Evolutionary conservation across 2,113 vertebrate genomes (phyloP).

Genomic region (Chrysemys picta): DNA sequence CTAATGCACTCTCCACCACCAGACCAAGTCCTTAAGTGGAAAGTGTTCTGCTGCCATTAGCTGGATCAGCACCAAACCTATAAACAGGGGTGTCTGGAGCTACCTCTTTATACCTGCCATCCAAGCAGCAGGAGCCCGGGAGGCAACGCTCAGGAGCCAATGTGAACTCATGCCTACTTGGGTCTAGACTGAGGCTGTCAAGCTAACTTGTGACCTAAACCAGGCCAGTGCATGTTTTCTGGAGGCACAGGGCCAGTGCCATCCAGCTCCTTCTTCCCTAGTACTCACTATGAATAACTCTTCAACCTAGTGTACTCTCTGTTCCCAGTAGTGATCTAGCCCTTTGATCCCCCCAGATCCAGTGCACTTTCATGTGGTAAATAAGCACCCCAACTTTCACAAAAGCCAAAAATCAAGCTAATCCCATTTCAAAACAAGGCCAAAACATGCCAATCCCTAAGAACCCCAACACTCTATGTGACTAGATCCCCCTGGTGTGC

Average conservation of each 20-base stretch:
- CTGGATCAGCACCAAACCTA: neutral
- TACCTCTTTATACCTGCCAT: neutral
- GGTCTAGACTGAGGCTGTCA: neutral
- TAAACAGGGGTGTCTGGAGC: neutral
- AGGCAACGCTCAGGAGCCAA: neutral
- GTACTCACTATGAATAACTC: neutral
- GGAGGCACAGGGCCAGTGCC: neutral
- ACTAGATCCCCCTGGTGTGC: no score
- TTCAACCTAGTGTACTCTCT: neutral
- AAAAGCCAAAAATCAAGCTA: no score
- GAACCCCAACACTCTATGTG: no score
- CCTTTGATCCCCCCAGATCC: accelerated
- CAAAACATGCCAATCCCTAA: no score
- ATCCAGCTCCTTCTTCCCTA: neutral
- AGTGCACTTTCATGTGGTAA: neutral
- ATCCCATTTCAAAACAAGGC: no score
- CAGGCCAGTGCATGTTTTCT: neutral
- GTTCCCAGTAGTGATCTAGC: neutral
- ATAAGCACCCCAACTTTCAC: no score
- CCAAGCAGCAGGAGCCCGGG: neutral
- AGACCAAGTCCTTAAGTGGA: neutral
- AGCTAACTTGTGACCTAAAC: constrained; percentile 2
- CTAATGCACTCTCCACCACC: neutral
- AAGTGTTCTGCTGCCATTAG: neutral
- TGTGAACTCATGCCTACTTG: neutral